These are phyloP conservation scores for Vireo altiloquus DNA, from an alignment of 2,113 vertebrate genomes.

Conservation along the genomic window DNA sequence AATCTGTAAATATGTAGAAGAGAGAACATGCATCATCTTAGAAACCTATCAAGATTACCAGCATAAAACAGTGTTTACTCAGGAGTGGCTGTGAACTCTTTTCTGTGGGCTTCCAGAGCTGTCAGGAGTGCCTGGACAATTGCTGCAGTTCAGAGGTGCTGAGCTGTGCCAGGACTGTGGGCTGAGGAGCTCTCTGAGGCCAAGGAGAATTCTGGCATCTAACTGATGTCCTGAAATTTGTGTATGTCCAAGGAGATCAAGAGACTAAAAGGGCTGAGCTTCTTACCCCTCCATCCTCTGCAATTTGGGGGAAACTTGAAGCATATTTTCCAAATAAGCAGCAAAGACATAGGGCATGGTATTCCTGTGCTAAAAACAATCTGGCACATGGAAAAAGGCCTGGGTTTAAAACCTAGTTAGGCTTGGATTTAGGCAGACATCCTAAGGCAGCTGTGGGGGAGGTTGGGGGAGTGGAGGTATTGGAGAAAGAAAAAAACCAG, in stretches of 20 bases:
- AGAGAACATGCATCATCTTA: background rate
- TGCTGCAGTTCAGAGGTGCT: background rate
- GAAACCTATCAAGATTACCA: background rate
- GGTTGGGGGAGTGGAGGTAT: fast-evolving
- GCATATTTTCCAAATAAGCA: constrained; percentile 1
- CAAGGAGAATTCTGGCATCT: background rate
- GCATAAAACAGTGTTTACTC: background rate
- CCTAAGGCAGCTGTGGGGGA: background rate
- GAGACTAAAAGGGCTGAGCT: background rate
- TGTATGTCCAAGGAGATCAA: background rate
- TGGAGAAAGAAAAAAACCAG: fast-evolving
- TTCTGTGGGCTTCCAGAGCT: background rate
- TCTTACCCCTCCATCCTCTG: background rate
- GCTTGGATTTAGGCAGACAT: background rate
- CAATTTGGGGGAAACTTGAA: background rate
- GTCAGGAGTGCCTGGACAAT: background rate
- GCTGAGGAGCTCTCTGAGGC: constrained; percentile 3
- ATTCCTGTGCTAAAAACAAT: background rate
- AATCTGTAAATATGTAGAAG: background rate
- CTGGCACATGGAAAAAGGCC: background rate
- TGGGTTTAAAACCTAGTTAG: background rate
- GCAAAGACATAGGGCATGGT: background rate
- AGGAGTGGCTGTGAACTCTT: background rate
- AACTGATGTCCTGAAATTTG: background rate
- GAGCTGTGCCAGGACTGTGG: background rate